phyloP scores from a whole-genome alignment of 2,888 invertebrate species.

The Sminthurinus aureus region DNA sequence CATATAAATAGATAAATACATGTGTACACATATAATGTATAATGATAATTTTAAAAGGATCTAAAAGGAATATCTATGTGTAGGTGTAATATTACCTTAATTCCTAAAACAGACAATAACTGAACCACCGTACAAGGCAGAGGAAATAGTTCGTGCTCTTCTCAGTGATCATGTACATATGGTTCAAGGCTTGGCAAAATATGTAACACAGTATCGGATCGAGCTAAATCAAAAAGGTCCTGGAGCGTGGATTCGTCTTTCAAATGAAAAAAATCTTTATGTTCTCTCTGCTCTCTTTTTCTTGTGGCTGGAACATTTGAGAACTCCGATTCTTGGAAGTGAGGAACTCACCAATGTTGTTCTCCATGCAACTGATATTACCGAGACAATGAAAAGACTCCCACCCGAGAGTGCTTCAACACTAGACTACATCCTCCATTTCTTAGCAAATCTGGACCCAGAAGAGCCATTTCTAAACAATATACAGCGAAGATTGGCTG shows the following conservation, averaged over 20 bases:
- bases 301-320: constrained; percentile 80
- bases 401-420: constrained; percentile 54
- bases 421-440: constrained; percentile 58
- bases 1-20: too few species aligned
- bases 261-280: constrained; percentile 71
- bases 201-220: constrained; percentile 64
- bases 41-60: too few species aligned
- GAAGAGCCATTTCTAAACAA: constrained; percentile 47
- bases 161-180: constrained; percentile 69
- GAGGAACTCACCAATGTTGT: constrained; percentile 75
- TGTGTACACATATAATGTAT: too few species aligned
- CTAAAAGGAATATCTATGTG: too few species aligned
- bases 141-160: constrained; percentile 67
- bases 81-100: background rate
- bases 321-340: constrained; percentile 72
- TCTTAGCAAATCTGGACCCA: constrained; percentile 57
- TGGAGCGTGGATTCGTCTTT: constrained; percentile 73
- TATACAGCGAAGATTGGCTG: constrained; percentile 53
- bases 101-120: constrained; percentile 4
- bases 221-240: constrained; percentile 71
- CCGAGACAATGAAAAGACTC: constrained; percentile 67
- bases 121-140: constrained; percentile 51
- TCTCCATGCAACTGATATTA: constrained; percentile 69
- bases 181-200: constrained; percentile 65
- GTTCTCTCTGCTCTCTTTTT: constrained; percentile 73